phyloP scores from a whole-genome alignment of 37 sponge, comb jelly and placozoan genomes.

The Lycopodina hypogea region DNA sequence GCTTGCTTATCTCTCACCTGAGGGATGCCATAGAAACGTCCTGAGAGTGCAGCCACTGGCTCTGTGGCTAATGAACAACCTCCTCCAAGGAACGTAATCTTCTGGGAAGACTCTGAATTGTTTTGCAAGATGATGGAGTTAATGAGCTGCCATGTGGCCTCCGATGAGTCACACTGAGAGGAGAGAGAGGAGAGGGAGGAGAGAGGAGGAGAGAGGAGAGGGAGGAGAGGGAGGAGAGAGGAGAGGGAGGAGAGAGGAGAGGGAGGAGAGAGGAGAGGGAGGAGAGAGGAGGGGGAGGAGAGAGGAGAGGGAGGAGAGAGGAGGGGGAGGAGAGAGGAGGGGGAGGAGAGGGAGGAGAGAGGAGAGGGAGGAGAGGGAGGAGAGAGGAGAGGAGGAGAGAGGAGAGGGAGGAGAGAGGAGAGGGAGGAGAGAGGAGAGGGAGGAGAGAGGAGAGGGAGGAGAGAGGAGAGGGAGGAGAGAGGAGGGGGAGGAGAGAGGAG shows the following conservation, averaged over 20 bases:
- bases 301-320: not conserved
- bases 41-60: conserved; percentile 58
- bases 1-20: too few relatives aligned
- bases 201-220: not conserved
- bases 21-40: conserved; percentile 43
- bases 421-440: not conserved
- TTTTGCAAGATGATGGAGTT: conserved; percentile 31
- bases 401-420: not conserved
- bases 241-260: not conserved
- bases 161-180: conserved; percentile 71
- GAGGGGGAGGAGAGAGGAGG: not conserved
- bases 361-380: not conserved
- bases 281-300: not conserved
- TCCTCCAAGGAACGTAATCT: conserved; percentile 66
- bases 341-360: not conserved
- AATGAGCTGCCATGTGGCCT: conserved; percentile 71
- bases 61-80: conserved; percentile 51
- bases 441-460: not conserved
- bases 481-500: not conserved
- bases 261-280: not conserved
- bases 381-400: not conserved
- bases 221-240: not conserved
- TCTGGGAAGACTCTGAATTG: not conserved
- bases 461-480: not conserved
- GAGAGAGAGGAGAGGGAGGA: not conserved